phyloP scores from a whole-genome alignment of 2,113 vertebrate species.

The Otolemur garnettii region DNA sequence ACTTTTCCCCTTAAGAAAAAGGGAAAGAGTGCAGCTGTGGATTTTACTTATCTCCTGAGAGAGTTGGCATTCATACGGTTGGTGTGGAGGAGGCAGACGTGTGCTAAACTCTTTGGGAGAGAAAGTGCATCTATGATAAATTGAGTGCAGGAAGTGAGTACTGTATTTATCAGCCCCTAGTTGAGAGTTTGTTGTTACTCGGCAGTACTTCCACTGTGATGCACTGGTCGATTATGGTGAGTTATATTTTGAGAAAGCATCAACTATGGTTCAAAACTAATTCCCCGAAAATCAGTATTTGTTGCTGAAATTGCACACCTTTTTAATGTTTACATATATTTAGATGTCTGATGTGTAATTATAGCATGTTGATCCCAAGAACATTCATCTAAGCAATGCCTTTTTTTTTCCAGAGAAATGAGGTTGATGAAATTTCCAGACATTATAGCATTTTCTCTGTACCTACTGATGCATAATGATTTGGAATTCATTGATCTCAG shows the following conservation, averaged over 20 bases:
- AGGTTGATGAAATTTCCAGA: conserved; percentile 61
- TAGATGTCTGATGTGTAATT: conserved; percentile 38
- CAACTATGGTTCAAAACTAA: neutral
- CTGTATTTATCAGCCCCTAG: neutral
- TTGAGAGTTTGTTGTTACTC: neutral
- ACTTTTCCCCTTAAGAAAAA: conserved; percentile 60
- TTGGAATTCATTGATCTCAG: conserved; percentile 63
- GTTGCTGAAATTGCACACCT: neutral
- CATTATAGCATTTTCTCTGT: conserved; percentile 54
- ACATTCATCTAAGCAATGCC: conserved; percentile 28
- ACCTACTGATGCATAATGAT: neutral
- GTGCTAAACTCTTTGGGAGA: conserved; percentile 50
- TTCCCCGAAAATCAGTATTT: neutral
- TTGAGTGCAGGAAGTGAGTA: neutral
- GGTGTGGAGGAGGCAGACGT: conserved; percentile 21
- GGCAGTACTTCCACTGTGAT: neutral
- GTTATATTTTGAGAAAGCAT: neutral
- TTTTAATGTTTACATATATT: neutral
- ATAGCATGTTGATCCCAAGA: neutral
- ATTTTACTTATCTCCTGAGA: conserved; percentile 54
- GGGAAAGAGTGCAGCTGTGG: conserved; percentile 26
- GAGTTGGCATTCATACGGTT: neutral
- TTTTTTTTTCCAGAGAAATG: conserved; percentile 48
- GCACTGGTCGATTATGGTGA: neutral
- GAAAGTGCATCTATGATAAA: neutral